Conservation (phyloP, 2,888 invertebrate species). For the Spodoptera littoralis region DNA sequence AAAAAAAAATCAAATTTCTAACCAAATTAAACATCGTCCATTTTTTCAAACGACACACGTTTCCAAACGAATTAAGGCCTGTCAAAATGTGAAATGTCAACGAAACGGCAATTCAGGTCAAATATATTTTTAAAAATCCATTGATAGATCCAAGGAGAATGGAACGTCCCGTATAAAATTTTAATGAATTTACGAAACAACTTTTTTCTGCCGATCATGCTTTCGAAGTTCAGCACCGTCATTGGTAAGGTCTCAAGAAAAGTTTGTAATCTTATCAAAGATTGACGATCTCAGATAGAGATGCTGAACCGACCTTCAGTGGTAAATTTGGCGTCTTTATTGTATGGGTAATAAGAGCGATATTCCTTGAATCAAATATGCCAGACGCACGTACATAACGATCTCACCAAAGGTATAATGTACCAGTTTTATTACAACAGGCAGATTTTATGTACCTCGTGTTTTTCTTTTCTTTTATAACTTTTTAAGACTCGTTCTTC, state of each 20-base stretch:
- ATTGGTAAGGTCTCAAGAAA: constrained; percentile 47
- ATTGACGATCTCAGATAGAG: constrained; percentile 27
- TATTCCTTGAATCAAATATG: too few species aligned
- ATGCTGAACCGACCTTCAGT: background rate
- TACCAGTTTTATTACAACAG: constrained; percentile 20
- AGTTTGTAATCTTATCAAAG: constrained; percentile 24
- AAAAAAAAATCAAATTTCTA: too few species aligned
- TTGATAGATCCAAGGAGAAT: too few species aligned
- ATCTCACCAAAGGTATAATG: background rate
- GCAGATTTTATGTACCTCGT: background rate
- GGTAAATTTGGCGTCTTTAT: too few species aligned
- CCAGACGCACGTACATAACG: background rate
- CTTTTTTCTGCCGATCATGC: constrained; percentile 43
- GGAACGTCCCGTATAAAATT: background rate
- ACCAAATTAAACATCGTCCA: too few species aligned
- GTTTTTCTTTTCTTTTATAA: constrained; percentile 5
- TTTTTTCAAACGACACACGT: too few species aligned
- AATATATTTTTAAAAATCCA: too few species aligned
- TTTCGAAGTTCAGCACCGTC: constrained; percentile 50
- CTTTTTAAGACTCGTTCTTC: background rate
- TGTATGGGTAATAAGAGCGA: too few species aligned
- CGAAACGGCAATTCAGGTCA: too few species aligned
- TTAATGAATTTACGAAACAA: background rate
- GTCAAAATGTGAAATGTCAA: too few species aligned
- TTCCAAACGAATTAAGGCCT: too few species aligned